Base-by-base conservation (phyloP, 2,888 invertebrate species). In the Spatulosminthurus flaviceps region DNA sequence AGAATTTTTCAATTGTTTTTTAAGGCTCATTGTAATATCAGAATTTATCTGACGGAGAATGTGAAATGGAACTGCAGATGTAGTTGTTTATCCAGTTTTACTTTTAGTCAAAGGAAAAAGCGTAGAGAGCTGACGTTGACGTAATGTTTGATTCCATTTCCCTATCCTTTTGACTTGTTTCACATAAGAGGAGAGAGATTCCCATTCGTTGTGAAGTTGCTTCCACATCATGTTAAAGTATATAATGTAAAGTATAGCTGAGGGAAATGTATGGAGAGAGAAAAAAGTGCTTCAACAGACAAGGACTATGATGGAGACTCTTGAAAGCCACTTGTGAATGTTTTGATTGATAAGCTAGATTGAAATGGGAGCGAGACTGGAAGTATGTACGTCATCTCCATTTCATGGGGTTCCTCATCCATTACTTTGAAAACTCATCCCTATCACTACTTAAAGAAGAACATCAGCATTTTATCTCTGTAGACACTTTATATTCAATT, bases 311-410 rank as follows among this genome's bases (percentile, higher is more conserved):
- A 34, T 34, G 21, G 64, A 61, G 75, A 34, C 75, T 69, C 79
- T 79, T 60, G 79, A 79, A 70, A 79, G 79, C 24, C 75, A 72
- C 73, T 72, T 67, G 66, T 75, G 80, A 80, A 78, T 80, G 80
- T 78, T 80, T 78, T 80, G 80, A 80, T 80, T 80, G 80, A 80
- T 80, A 80, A 80, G 80, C 51, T 64, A 76, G 78, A 78, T 78
- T 78, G 72, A 78, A 78, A 75, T 78, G 26, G 51, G 51, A 51
- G 51, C 51, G 51, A 51, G 51, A 51, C 51, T 34, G 9, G 34
- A 19, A 34, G 22, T 72, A 43, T 42, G 42, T 21, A 72, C 7
- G 21, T 42, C 41, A 42, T 28, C 11, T 22, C 22, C 13, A 19
- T 51, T 41, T 16, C 51, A 51, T 13, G 2, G 1, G n/a, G 1